Base-by-base conservation (phyloP, 2,888 invertebrate genomes). In the Eupithecia tripunctaria region DNA sequence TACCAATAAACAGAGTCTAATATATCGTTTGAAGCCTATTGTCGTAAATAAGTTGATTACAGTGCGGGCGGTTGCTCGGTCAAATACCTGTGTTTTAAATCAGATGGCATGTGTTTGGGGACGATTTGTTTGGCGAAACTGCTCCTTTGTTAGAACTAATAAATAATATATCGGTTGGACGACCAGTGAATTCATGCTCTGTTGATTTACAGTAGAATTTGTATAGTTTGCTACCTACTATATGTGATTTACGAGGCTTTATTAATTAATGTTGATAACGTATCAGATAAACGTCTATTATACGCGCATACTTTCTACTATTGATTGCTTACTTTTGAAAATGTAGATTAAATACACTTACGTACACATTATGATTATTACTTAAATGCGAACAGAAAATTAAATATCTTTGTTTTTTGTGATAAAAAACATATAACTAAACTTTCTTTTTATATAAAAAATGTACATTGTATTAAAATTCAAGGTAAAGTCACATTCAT, bases 31-130 rank as follows among this genome's bases (percentile, higher is more conserved):
- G 82, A 78, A 81, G 84, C 83, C 78, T 86, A 85, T 82, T 82
- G 82, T 86, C 86, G 82, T 89, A 89, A 90, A 89, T 90, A 89
- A 85, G 82, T 80, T 88, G 86, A 88, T 92, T 89, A 89, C 85
- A 83, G 82, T 80, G 79, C 83, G 81, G 86, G 83, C 78, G 81
- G 82, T 82, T 84, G 85, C 81, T 86, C 91, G 92, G 91, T 91
- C 91, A 92, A 91, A 89, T 91, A 92, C 91, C 91, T 92, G 89
- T 82, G 84, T 86, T 90, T 88, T 86, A 89, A 91, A 91, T 91
- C 88, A 90, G 87, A 87, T 84, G 78, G 85, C 85, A 86, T 87
- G 84, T 84, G 82, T 85, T 87, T 81, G 82, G 83, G 81, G 81
- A 83, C 85, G 80, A 90, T 92, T 91, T 88, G 86, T 86, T 86